Conservation (phyloP, 2,113 vertebrate genomes). For the Noturus placidus region DNA sequence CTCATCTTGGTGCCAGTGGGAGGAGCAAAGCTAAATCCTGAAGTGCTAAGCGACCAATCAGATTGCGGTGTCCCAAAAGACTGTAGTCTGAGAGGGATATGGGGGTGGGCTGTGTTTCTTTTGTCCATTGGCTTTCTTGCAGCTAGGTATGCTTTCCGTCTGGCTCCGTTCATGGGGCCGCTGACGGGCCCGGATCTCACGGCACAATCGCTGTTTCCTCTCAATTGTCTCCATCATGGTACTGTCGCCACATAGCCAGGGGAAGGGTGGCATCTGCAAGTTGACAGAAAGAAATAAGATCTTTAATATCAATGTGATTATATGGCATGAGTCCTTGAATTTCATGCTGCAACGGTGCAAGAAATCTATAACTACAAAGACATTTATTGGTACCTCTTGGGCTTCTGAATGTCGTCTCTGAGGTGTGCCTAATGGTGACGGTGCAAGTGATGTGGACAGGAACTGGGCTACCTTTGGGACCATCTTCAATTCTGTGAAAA, state of each 20-base stretch:
- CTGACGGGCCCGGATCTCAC: slow-evolving; percentile 91
- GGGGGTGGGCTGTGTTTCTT: slow-evolving; percentile 94
- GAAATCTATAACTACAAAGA: background rate
- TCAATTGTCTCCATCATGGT: slow-evolving; percentile 98
- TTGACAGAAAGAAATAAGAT: background rate
- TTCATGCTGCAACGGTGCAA: background rate
- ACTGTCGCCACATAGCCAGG: slow-evolving; percentile 94
- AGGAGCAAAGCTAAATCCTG: slow-evolving; percentile 49
- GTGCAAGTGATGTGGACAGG: slow-evolving; percentile 83
- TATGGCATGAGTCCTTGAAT: background rate
- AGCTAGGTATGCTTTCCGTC: slow-evolving; percentile 85
- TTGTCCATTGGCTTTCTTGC: slow-evolving; percentile 83
- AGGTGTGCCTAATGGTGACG: slow-evolving; percentile 84
- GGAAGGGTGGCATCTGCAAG: slow-evolving; percentile 88
- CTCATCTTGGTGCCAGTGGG: slow-evolving; percentile 46
- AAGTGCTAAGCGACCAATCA: slow-evolving; percentile 69
- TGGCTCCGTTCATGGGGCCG: slow-evolving; percentile 85
- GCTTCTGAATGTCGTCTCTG: slow-evolving; percentile 84
- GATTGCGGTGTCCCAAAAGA: slow-evolving; percentile 97
- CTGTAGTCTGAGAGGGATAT: slow-evolving; percentile 89
- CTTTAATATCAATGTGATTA: background rate
- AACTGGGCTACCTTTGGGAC: slow-evolving; percentile 84
- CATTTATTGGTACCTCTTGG: slow-evolving; percentile 66
- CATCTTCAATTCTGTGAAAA: slow-evolving; percentile 79
- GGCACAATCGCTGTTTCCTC: slow-evolving; percentile 93